A percentile compares a stretch with the other conserved stretches of the same genome.
phyloP scores from a whole-genome alignment of 2,888 invertebrate species.

The Alloscopus bannaensis region DNA sequence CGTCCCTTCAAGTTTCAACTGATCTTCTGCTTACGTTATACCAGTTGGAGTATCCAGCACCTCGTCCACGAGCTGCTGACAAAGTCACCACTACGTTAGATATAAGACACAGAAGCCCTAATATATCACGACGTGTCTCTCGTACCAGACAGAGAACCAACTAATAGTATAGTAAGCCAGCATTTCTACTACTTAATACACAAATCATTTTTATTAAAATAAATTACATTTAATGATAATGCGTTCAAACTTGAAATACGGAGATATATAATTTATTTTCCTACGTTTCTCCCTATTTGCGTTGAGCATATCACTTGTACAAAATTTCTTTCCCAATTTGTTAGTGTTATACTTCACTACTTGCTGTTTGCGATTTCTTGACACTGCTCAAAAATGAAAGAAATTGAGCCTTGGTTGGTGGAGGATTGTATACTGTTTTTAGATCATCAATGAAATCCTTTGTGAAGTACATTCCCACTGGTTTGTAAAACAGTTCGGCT shows the following conservation, averaged over 20 bases:
- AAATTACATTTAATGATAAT: neutral
- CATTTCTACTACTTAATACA: too few species aligned
- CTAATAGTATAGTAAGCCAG: too few species aligned
- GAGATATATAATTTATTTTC: too few species aligned
- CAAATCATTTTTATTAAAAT: neutral
- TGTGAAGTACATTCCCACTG: constrained; percentile 58
- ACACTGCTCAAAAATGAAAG: constrained; percentile 36
- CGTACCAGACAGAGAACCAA: constrained; percentile 10
- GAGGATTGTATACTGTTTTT: constrained; percentile 53
- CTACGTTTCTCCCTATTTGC: neutral
- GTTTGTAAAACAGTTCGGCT: constrained; percentile 59
- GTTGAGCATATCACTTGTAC: constrained; percentile 9
- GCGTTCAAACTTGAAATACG: too few species aligned
- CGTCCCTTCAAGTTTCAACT: constrained; percentile 20
- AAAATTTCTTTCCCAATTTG: neutral
- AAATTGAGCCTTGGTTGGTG: constrained; percentile 57
- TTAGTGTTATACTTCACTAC: constrained; percentile 11
- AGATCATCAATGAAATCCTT: constrained; percentile 64
- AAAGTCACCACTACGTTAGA: too few species aligned
- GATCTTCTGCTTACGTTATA: constrained; percentile 24
- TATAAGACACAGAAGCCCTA: too few species aligned
- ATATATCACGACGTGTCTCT: neutral
- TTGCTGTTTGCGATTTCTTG: constrained; percentile 37
- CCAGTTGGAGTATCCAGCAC: constrained; percentile 36
- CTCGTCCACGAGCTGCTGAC: too few species aligned